Base-by-base conservation (phyloP, 2,113 vertebrate genomes). In the Bubo blakistoni region DNA sequence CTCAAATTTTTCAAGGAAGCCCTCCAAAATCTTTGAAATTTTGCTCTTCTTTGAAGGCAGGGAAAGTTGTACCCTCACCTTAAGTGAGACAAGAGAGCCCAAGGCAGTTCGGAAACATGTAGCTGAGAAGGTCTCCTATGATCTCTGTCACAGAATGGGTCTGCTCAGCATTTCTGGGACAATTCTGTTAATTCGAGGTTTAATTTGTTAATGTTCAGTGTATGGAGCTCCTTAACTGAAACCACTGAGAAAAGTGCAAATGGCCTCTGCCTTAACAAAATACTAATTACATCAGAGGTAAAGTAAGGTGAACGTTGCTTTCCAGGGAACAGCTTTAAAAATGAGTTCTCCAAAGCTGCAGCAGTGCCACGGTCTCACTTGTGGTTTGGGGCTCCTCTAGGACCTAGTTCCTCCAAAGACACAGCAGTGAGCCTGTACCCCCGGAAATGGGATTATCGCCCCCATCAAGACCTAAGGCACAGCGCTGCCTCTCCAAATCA, bases 121-220 rank as follows among this genome's bases (percentile, higher is more conserved):
- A 36, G 38, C 19, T 14, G n/a, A 79, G 65, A 29, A 24, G 36
- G 49, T 74, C 52, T 90, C 13, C 54, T 65, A 0, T 21, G 27
- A 29, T 69, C 54, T 85, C 32, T 2, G 5, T 13, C 61, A 24
- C 52, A 57, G 79, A 72, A 71, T 5, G 26, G 59, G 47, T 24
- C 47, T 47, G 42, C 87, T 84, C 47, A 46, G 38, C 32, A 51
- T 58, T 74, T 89, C n/a, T 73, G 7, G 2, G 61, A 70, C 34
- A 66, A 21, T 16, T 46, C 44, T 59, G 21, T 40, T 62, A 34
- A 81, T 38, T 27, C 32, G n/a, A 67, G 17, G 25, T 11, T 55
- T 40, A 46, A 62, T 34, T 81, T 0, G 0, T 81, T 74, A 51
- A 25, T 0, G 2, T 52, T 44, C 49, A 46, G 7, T 6, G 22